These are phyloP conservation scores for Noctua comes DNA, from an alignment of 2,888 invertebrate species.

Conservation along the genomic window DNA sequence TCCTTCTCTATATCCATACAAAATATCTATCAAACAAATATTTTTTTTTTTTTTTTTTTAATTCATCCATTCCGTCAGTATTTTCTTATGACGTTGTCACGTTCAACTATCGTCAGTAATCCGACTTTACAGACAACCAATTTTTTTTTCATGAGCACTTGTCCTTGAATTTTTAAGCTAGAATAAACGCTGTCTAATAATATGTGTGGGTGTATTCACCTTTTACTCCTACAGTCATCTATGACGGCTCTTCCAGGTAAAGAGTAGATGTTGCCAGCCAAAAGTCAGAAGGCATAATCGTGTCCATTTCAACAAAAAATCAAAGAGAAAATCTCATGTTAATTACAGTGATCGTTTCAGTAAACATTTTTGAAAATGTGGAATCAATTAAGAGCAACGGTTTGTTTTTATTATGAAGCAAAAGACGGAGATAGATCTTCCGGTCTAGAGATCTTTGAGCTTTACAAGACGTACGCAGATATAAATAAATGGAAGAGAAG, in stretches of 20 bases:
- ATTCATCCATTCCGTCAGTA: no score
- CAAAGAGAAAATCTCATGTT: neutral
- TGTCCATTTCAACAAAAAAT: constrained; percentile 15
- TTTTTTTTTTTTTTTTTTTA: no score
- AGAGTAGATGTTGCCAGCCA: constrained; percentile 19
- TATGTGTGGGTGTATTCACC: constrained; percentile 18
- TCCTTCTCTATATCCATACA: no score
- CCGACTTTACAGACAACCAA: no score
- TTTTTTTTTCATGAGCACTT: constrained; percentile 9
- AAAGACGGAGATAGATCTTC: constrained; percentile 38
- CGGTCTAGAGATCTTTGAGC: constrained; percentile 33
- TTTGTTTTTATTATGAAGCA: constrained; percentile 24
- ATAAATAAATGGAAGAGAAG: constrained; percentile 40
- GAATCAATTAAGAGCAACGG: constrained; percentile 47
- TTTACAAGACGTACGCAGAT: constrained; percentile 20
- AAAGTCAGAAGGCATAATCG: constrained; percentile 8
- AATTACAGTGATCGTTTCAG: constrained; percentile 13
- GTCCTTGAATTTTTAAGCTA: constrained; percentile 29
- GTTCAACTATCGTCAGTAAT: no score
- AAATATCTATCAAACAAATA: no score
- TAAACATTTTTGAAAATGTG: constrained; percentile 44
- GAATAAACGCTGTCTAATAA: constrained; percentile 2
- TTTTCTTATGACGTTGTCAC: no score
- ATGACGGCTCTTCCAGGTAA: constrained; percentile 40
- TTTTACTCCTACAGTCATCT: constrained; percentile 10